Percentiles rank a stretch among this genome's conserved stretches.
phyloP scores from a whole-genome alignment of 2,888 invertebrate genomes.

The Ernsta delagoae region DNA sequence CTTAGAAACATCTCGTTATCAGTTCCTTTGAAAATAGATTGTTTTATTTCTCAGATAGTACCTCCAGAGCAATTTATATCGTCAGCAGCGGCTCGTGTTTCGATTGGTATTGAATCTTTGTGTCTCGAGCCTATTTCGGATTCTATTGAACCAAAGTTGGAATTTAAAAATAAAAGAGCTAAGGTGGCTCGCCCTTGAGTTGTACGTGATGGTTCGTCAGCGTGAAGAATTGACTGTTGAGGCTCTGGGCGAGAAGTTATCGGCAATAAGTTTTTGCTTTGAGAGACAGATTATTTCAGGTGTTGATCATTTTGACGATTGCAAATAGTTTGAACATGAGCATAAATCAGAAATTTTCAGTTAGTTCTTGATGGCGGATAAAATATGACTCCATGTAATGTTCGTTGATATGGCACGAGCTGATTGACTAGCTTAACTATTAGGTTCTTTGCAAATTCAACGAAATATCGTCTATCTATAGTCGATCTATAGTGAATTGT shows the following conservation, averaged over 20 bases:
- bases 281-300: neutral
- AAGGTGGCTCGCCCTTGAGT: constrained; percentile 13
- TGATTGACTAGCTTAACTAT: too few relatives aligned
- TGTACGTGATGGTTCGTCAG: neutral
- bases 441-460: too few relatives aligned
- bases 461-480: too few relatives aligned
- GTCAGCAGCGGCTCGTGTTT: neutral
- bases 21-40: neutral
- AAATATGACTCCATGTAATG: too few relatives aligned
- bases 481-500: too few relatives aligned
- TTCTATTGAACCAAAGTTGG: constrained; percentile 11
- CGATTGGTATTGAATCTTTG: neutral
- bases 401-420: too few relatives aligned
- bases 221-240: constrained; percentile 2
- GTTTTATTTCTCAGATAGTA: neutral
- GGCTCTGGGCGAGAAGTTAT: neutral
- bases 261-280: neutral
- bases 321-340: too few relatives aligned
- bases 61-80: neutral
- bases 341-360: too few relatives aligned
- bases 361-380: too few relatives aligned
- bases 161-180: constrained; percentile 12
- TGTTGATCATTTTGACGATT: too few relatives aligned
- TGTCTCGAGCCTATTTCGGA: neutral
- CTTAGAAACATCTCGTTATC: neutral